Conservation (phyloP, 2,113 vertebrate genomes). For the Cottus gobio region DNA sequence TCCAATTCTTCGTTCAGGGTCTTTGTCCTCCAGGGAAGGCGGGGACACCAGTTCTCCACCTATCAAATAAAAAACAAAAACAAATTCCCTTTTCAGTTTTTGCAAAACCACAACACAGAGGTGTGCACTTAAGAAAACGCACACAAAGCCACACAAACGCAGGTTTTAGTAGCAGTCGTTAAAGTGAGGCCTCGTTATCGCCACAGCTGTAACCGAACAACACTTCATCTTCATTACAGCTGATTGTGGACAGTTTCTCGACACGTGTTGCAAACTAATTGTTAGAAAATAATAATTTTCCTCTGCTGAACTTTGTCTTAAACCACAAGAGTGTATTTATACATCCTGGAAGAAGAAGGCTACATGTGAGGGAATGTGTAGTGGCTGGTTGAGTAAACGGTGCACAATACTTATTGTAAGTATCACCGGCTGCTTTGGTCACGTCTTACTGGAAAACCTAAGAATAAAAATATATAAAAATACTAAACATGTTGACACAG, state of each 20-base stretch:
- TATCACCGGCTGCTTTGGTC: no score
- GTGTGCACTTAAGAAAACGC: no score
- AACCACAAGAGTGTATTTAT: not conserved
- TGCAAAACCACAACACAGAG: not conserved
- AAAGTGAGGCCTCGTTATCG: not conserved
- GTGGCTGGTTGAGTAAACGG: no score
- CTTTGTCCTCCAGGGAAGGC: slow-evolving; percentile 94
- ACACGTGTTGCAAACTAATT: not conserved
- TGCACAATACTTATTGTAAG: no score
- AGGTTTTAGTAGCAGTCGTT: no score
- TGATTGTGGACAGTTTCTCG: not conserved
- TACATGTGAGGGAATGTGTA: not conserved
- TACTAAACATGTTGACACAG: no score
- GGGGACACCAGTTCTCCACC: slow-evolving; percentile 99
- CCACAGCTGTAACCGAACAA: not conserved
- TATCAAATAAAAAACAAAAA: slow-evolving; percentile 51
- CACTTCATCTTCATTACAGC: not conserved
- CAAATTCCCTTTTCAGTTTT: not conserved
- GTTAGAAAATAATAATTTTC: not conserved
- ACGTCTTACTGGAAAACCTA: no score
- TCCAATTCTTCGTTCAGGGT: slow-evolving; percentile 89
- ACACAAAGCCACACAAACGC: no score
- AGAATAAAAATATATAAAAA: no score
- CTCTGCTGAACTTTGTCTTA: not conserved
- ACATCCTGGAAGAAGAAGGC: no score